Conservation (phyloP, 2,888 invertebrate genomes). For the Oscheius sp. region DNA sequence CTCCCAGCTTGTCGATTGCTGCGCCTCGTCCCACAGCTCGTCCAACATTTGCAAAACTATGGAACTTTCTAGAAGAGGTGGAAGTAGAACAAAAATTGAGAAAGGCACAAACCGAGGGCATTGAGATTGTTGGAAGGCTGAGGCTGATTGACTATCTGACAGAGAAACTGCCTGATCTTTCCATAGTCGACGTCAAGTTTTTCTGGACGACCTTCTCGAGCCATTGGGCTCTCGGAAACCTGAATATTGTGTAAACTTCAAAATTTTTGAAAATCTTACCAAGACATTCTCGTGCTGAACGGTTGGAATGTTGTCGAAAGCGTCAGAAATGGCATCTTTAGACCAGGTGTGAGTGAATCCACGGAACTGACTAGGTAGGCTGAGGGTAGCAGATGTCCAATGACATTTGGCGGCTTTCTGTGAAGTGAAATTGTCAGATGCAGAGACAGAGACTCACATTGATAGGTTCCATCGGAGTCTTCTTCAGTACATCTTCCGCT, state of each 20-base stretch:
- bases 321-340: not conserved
- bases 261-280: not conserved
- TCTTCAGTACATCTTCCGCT: not conserved
- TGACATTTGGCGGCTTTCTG: not conserved
- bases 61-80: slow-evolving; percentile 43
- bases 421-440: not conserved
- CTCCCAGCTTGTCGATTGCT: not conserved
- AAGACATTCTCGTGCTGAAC: not conserved
- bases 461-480: not conserved
- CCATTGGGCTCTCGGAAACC: not conserved
- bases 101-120: not conserved
- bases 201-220: not conserved
- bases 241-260: not conserved
- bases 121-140: not conserved
- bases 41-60: slow-evolving; percentile 44
- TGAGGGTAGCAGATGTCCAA: not conserved
- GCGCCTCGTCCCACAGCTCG: slow-evolving; percentile 46
- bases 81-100: not conserved
- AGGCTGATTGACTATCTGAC: not conserved
- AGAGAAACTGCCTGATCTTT: slow-evolving; percentile 13
- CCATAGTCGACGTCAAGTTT: slow-evolving; percentile 9
- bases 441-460: not conserved
- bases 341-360: not conserved
- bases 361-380: slow-evolving; percentile 15
- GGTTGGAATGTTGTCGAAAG: not conserved